Percentiles rank a stretch among this genome's conserved stretches.
Conservation (phyloP, 2,797 vertebrate species). For the Pipistrellus kuhlii region DNA sequence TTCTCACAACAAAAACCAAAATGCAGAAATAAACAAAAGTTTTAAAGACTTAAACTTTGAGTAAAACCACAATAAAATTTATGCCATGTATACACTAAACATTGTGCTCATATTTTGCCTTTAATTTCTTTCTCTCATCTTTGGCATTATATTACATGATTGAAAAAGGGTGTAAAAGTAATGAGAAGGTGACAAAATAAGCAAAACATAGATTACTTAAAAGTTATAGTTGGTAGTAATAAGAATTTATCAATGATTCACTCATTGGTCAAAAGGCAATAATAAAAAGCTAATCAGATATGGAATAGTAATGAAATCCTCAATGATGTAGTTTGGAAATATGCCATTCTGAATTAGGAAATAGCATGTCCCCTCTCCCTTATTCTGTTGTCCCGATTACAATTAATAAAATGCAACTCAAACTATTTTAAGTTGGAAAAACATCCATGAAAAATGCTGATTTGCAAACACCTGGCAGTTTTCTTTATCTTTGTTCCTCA, state of each 20-base stretch:
- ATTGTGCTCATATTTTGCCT: background rate
- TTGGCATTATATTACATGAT: background rate
- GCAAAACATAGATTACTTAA: background rate
- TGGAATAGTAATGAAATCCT: background rate
- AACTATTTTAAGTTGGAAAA: background rate
- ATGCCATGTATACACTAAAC: background rate
- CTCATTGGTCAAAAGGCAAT: background rate
- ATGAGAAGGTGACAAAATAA: background rate
- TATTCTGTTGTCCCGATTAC: background rate
- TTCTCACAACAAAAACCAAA: background rate
- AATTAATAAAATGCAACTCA: background rate
- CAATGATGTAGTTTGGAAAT: no score
- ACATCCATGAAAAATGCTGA: background rate
- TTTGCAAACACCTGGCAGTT: background rate
- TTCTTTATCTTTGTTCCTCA: background rate
- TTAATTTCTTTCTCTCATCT: background rate
- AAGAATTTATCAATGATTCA: background rate
- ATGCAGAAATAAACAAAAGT: background rate
- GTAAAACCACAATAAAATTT: background rate
- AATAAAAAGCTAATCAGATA: background rate
- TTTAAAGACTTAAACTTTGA: background rate
- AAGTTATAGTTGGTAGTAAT: background rate
- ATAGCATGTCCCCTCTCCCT: accelerated
- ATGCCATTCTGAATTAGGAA: background rate
- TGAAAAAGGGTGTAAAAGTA: background rate